Conservation (phyloP, 2,797 vertebrate genomes). For the Echeneis naucrates region DNA sequence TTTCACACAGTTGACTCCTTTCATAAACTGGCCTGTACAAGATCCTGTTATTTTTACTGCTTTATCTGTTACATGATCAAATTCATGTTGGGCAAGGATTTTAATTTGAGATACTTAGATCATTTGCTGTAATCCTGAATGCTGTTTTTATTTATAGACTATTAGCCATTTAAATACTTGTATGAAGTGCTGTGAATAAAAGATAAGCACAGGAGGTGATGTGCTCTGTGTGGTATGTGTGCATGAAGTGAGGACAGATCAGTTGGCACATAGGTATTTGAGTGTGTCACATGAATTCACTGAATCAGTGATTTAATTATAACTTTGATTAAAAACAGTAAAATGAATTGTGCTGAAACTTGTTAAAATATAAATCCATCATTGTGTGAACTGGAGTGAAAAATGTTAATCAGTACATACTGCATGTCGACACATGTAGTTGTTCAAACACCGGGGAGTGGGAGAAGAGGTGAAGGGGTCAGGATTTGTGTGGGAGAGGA, state of each 20-base stretch:
- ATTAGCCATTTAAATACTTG: neutral
- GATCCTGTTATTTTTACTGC: neutral
- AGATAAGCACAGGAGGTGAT: constrained; percentile 36
- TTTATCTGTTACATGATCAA: neutral
- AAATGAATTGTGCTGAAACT: neutral
- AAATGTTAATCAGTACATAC: neutral
- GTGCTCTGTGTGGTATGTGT: constrained; percentile 56
- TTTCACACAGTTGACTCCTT: neutral
- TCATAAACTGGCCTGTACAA: neutral
- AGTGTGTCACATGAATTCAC: neutral
- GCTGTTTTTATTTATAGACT: neutral
- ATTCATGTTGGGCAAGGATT: neutral
- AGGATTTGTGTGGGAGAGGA: constrained; percentile 47
- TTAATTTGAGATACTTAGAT: neutral
- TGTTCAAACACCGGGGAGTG: constrained; percentile 33
- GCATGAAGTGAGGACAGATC: constrained; percentile 53
- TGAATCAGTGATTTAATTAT: too few species aligned
- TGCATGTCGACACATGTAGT: neutral
- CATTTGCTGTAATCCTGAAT: neutral
- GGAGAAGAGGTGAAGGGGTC: constrained; percentile 44
- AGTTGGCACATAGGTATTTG: constrained; percentile 4
- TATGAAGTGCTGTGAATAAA: constrained; percentile 9
- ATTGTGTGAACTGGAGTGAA: neutral
- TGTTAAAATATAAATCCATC: neutral
- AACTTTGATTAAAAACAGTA: too few species aligned